Percentiles rank a stretch among this genome's conserved stretches.
phyloP scores from a whole-genome alignment of 2,888 invertebrate genomes.

The Tetragonisca angustula region DNA sequence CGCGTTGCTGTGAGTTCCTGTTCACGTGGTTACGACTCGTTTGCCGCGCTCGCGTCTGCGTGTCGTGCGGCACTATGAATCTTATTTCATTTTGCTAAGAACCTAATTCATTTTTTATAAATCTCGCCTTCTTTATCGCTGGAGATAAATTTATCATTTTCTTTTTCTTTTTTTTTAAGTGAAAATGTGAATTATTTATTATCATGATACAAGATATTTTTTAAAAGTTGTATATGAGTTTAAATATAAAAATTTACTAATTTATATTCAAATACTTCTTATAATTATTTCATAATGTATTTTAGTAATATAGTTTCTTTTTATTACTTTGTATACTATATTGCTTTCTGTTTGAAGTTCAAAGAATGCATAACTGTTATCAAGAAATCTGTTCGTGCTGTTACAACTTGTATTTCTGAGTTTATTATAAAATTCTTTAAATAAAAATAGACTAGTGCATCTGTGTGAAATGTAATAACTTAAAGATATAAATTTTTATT shows the following conservation, averaged over 20 bases:
- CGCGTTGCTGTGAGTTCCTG: too few relatives aligned
- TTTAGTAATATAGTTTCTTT: background rate
- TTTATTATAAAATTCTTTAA: background rate
- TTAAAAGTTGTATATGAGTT: background rate
- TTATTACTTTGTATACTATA: background rate
- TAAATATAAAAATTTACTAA: background rate
- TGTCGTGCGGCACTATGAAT: background rate
- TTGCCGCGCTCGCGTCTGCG: constrained; percentile 6
- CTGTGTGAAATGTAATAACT: background rate
- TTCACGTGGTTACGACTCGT: constrained; percentile 8
- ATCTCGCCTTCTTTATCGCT: background rate
- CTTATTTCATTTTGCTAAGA: too few relatives aligned
- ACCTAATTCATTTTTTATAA: background rate
- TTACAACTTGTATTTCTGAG: background rate
- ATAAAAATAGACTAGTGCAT: background rate
- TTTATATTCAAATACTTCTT: background rate
- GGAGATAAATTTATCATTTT: background rate
- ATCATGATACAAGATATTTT: background rate
- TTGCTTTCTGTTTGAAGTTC: background rate
- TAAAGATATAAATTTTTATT: background rate
- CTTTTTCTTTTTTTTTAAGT: background rate
- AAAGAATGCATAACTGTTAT: background rate
- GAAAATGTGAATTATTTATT: background rate
- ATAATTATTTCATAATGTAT: background rate
- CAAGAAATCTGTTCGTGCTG: background rate